Conservation (phyloP, 2,888 invertebrate genomes). For the Polydrusus cervinus region DNA sequence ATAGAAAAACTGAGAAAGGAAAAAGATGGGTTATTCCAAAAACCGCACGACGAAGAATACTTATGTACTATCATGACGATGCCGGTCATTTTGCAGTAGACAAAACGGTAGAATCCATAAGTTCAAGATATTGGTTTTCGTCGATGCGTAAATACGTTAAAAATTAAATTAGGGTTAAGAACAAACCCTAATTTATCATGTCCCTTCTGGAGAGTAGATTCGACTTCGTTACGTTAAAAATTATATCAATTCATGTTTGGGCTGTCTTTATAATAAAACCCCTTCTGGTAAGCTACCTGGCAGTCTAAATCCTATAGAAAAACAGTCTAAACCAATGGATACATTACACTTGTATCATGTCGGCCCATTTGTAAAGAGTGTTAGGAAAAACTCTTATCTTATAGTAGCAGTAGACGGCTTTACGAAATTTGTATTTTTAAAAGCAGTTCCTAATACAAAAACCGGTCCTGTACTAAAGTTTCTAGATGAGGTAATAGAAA, state of each 20-base stretch:
- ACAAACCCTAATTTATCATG: too few relatives aligned
- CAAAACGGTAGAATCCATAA: conserved; percentile 58
- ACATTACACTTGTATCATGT: conserved; percentile 61
- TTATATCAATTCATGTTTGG: conserved; percentile 59
- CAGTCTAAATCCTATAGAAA: background rate
- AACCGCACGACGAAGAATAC: conserved; percentile 55
- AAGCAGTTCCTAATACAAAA: conserved; percentile 50
- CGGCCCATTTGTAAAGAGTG: too few relatives aligned
- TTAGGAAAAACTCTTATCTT: background rate
- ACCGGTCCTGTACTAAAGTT: conserved; percentile 36
- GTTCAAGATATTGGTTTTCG: conserved; percentile 59
- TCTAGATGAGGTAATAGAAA: conserved; percentile 22
- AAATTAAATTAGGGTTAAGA: too few relatives aligned
- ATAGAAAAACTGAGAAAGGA: conserved; percentile 45
- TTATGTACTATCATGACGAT: too few relatives aligned
- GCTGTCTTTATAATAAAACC: conserved; percentile 63
- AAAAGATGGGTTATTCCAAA: conserved; percentile 52
- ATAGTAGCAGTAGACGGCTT: conserved; percentile 58
- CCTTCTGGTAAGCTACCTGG: conserved; percentile 58
- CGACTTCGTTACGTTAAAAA: too few relatives aligned
- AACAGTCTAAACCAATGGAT: too few relatives aligned
- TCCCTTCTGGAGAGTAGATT: too few relatives aligned
- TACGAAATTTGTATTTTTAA: conserved; percentile 53
- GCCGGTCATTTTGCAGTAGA: conserved; percentile 61
- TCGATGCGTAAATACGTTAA: conserved; percentile 58